Evolutionary conservation across 2,113 vertebrate species (phyloP).

Genomic region (Hippocampus zosterae): DNA sequence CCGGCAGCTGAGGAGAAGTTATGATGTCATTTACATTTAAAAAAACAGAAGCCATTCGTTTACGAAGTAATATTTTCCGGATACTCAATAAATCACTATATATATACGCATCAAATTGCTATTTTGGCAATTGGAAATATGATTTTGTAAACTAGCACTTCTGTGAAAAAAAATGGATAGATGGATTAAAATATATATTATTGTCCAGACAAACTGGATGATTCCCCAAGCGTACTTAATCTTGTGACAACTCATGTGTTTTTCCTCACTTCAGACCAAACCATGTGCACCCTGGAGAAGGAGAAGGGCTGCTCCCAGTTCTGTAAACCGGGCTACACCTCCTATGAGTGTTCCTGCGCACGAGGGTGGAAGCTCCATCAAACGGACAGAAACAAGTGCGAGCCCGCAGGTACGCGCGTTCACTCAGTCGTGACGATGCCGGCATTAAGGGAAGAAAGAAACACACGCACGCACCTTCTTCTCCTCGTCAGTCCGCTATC

Average conservation of each 20-base stretch:
- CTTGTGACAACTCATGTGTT: too few relatives aligned
- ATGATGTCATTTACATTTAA: too few relatives aligned
- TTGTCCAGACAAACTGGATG: too few relatives aligned
- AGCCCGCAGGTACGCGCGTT: conserved; percentile 57
- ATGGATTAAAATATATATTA: too few relatives aligned
- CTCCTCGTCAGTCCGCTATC: conserved; percentile 34
- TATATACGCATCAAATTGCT: background rate
- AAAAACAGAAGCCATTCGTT: too few relatives aligned
- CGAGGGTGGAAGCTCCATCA: conserved; percentile 64
- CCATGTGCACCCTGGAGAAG: conserved; percentile 62
- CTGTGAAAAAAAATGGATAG: too few relatives aligned
- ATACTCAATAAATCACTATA: background rate
- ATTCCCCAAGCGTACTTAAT: too few relatives aligned
- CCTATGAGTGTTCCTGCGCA: conserved; percentile 72
- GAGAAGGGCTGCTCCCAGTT: conserved; percentile 74
- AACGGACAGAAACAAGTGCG: conserved; percentile 52
- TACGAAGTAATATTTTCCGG: background rate
- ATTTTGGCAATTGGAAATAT: background rate
- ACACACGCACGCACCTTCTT: background rate
- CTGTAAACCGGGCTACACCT: conserved; percentile 72
- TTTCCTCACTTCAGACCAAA: conserved; percentile 54
- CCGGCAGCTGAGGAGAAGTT: too few relatives aligned
- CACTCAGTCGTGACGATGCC: background rate
- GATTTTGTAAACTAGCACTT: background rate
- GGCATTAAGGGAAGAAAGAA: background rate